A percentile compares a stretch with the other conserved stretches of the same genome.
These are phyloP conservation scores for Otus sunia DNA, from an alignment of 2,113 vertebrate species.

Conservation along the genomic window DNA sequence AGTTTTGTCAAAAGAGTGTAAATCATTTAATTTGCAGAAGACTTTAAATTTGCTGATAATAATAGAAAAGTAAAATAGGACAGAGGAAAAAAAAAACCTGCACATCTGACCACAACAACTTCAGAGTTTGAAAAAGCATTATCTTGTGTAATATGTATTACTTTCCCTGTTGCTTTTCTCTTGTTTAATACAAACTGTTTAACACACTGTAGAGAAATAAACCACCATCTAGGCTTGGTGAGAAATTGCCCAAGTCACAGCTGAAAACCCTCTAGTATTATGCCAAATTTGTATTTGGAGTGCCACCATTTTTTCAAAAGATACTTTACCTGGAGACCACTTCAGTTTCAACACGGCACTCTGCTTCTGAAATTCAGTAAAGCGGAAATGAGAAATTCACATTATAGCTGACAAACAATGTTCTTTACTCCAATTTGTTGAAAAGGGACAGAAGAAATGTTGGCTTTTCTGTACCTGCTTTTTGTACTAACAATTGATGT, in stretches of 20 bases:
- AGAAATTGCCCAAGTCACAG: background rate
- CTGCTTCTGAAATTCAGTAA: background rate
- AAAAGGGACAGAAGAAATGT: background rate
- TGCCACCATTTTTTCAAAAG: background rate
- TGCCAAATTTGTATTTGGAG: background rate
- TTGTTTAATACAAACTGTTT: background rate
- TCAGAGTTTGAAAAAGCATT: background rate
- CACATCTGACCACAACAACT: background rate
- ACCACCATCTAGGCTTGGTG: background rate
- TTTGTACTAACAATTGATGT: background rate
- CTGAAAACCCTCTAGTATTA: background rate
- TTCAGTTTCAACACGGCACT: background rate
- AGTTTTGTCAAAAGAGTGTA: background rate
- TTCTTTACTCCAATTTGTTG: background rate
- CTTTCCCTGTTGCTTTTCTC: background rate
- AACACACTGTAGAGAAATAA: background rate
- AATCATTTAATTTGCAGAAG: background rate
- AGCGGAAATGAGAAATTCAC: background rate
- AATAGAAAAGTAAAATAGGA: background rate
- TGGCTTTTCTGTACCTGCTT: background rate
- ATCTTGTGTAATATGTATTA: background rate
- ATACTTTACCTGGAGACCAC: background rate
- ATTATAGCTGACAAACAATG: background rate
- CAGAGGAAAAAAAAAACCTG: background rate
- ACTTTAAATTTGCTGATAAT: background rate